Percentiles rank a stretch among this genome's conserved stretches.
phyloP scores from a whole-genome alignment of 2,113 vertebrate species.

The Amphiprion ocellaris region DNA sequence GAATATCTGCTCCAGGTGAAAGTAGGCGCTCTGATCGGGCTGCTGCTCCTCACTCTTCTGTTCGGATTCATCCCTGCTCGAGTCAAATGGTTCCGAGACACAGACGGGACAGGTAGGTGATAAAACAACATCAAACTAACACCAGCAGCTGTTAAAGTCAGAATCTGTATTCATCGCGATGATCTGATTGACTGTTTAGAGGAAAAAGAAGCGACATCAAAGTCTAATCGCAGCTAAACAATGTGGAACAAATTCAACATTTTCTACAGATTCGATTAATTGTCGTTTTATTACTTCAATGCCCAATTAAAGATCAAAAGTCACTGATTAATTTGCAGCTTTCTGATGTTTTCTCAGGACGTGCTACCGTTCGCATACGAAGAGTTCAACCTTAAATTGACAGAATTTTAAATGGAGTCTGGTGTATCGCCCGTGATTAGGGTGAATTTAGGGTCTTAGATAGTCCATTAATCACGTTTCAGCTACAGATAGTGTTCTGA shows the following conservation, averaged over 20 bases:
- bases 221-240: neutral
- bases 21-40: conserved; percentile 80
- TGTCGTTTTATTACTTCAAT: neutral
- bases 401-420: neutral
- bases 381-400: neutral
- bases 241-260: rapidly evolving
- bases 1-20: conserved; percentile 84
- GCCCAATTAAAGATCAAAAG: conserved; percentile 7
- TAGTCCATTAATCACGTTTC: conserved; percentile 24
- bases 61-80: conserved; percentile 85
- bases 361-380: rapidly evolving
- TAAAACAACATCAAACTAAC: too few relatives aligned
- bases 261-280: neutral
- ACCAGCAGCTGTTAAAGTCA: neutral
- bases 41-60: conserved; percentile 82
- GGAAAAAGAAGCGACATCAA: too few relatives aligned
- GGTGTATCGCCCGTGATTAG: neutral
- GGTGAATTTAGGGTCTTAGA: too few relatives aligned
- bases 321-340: neutral
- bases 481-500: neutral
- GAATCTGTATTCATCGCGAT: neutral
- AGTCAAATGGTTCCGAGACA: conserved; percentile 81
- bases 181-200: neutral
- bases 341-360: neutral
- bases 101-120: conserved; percentile 80